Evolutionary conservation across 2,888 invertebrate genomes (phyloP).

Genomic region (Anaspis maculata): DNA sequence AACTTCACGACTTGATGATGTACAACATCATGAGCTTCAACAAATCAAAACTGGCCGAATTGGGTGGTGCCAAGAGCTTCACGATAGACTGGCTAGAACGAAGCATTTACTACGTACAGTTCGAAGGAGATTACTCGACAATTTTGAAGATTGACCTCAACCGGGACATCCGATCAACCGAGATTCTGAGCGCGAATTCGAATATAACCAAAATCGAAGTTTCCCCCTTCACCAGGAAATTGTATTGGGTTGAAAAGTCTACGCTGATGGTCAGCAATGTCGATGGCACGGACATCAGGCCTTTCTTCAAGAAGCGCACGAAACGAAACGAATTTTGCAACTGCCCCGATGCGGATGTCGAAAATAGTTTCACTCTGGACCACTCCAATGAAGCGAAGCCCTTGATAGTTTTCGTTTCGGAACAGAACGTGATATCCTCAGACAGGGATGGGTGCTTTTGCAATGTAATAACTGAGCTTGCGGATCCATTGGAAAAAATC

Average conservation of each 20-base stretch:
- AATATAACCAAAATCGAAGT: constrained; percentile 63
- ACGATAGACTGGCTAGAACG: constrained; percentile 84
- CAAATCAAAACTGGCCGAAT: constrained; percentile 47
- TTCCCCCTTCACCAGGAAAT: constrained; percentile 62
- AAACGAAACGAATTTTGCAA: constrained; percentile 44
- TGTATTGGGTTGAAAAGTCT: constrained; percentile 70
- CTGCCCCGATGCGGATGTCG: constrained; percentile 58
- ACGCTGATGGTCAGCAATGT: constrained; percentile 56
- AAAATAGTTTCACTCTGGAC: constrained; percentile 60
- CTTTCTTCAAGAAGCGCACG: constrained; percentile 46
- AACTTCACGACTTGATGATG: constrained; percentile 60
- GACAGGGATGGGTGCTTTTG: constrained; percentile 63
- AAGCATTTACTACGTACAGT: constrained; percentile 73
- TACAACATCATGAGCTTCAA: constrained; percentile 51
- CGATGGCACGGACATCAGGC: constrained; percentile 48
- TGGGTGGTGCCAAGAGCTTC: constrained; percentile 54
- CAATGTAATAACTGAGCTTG: constrained; percentile 45
- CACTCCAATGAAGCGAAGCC: constrained; percentile 49
- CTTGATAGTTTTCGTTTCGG: constrained; percentile 57
- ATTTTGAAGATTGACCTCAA: constrained; percentile 62
- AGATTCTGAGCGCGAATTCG: constrained; percentile 48
- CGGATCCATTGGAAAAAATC: constrained; percentile 57
- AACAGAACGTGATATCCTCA: constrained; percentile 52
- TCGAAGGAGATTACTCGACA: constrained; percentile 40
- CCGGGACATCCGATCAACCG: constrained; percentile 48